Conservation (phyloP, 2,113 vertebrate species). For the Xiphorhynchus elegans region DNA sequence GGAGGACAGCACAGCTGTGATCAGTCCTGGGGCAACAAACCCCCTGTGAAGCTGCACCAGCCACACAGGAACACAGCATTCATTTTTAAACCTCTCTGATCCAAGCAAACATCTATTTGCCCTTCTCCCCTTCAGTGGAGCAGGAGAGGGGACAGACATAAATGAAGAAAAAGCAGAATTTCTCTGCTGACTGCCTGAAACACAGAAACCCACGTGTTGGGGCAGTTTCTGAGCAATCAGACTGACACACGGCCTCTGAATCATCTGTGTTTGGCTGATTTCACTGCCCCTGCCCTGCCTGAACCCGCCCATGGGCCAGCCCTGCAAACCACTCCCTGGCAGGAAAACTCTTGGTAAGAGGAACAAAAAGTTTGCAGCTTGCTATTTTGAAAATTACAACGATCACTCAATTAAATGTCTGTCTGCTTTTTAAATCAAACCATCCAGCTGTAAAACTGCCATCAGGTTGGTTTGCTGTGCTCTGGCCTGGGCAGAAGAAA, state of each 20-base stretch:
- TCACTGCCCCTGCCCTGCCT: not conserved
- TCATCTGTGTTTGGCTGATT: not conserved
- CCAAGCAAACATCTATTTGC: fast-evolving
- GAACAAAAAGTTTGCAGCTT: not conserved
- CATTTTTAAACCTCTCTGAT: fast-evolving
- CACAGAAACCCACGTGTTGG: fast-evolving
- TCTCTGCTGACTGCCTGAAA: not conserved
- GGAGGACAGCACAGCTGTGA: fast-evolving
- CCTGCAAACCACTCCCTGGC: not conserved
- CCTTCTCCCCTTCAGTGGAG: fast-evolving
- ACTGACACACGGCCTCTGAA: not conserved
- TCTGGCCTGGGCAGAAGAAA: not conserved
- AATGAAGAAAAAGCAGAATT: not conserved
- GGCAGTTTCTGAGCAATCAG: not conserved
- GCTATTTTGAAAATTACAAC: not conserved
- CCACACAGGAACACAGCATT: not conserved
- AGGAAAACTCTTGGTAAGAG: not conserved
- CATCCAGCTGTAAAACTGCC: not conserved
- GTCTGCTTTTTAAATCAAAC: not conserved
- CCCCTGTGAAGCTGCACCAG: not conserved
- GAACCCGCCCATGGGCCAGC: not conserved
- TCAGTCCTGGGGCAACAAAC: not conserved
- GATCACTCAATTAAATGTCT: not conserved
- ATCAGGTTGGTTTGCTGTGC: not conserved
- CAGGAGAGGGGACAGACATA: not conserved